Conservation (phyloP, 1,140 invertebrate species). For the Zaprionus tsacasi region DNA sequence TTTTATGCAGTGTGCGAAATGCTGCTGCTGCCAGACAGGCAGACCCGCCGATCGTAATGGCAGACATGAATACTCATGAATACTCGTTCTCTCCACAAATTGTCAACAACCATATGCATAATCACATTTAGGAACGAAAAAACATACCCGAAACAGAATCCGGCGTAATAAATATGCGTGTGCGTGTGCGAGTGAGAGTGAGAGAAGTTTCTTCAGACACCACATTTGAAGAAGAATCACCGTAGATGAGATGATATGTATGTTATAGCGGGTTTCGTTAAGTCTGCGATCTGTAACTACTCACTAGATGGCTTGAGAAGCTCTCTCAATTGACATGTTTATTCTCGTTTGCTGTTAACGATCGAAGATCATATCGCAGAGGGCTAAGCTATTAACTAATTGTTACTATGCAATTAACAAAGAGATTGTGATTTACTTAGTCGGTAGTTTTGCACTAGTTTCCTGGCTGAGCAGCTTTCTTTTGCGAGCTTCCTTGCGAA, state of each 20-base stretch:
- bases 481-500: not conserved
- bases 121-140: slow-evolving; percentile 15
- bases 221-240: not conserved
- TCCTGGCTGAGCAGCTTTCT: slow-evolving; percentile 1
- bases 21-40: slow-evolving; percentile 25
- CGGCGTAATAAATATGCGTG: slow-evolving; percentile 21
- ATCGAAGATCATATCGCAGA: slow-evolving; percentile 14
- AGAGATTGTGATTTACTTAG: slow-evolving; percentile 13
- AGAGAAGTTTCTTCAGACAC: slow-evolving; percentile 7
- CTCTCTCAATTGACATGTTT: slow-evolving; percentile 23
- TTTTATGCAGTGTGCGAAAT: slow-evolving; percentile 79
- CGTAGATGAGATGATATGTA: not conserved
- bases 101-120: not conserved
- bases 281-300: slow-evolving; percentile 9
- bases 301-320: slow-evolving; percentile 2
- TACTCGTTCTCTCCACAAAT: slow-evolving; percentile 43
- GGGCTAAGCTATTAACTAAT: slow-evolving; percentile 23
- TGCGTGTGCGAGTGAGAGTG: slow-evolving; percentile 7
- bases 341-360: slow-evolving; percentile 1
- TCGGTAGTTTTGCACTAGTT: not conserved
- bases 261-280: not conserved
- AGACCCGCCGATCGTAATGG: slow-evolving; percentile 34
- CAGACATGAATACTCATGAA: slow-evolving; percentile 45
- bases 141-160: slow-evolving; percentile 32
- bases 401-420: slow-evolving; percentile 6